These are phyloP conservation scores for Cyphomyrmex costatus DNA, from an alignment of 1,140 invertebrate genomes.

Conservation along the genomic window DNA sequence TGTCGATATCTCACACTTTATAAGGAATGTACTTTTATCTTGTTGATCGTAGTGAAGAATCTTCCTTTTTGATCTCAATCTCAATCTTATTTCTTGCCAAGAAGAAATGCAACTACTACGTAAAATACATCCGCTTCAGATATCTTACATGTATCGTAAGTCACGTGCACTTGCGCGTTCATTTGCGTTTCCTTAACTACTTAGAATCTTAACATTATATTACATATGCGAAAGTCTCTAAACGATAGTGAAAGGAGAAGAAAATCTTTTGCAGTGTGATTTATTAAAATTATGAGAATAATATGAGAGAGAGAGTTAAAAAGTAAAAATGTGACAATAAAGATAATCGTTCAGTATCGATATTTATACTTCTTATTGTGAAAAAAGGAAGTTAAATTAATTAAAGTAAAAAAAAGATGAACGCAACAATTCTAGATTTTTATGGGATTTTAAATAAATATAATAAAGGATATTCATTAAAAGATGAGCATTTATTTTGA, in stretches of 20 bases:
- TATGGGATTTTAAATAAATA: background rate
- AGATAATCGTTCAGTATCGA: background rate
- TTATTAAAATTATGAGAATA: slow-evolving; percentile 8
- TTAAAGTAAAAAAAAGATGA: background rate
- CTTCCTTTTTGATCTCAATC: slow-evolving; percentile 43
- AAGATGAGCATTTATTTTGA: background rate
- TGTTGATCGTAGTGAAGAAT: slow-evolving; percentile 14
- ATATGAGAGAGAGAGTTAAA: background rate
- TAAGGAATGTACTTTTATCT: slow-evolving; percentile 44
- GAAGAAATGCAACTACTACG: slow-evolving; percentile 31
- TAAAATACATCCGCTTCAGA: slow-evolving; percentile 39
- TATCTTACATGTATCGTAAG: slow-evolving; percentile 25
- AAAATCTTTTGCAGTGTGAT: background rate
- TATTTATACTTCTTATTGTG: background rate
- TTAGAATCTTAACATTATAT: slow-evolving; percentile 26
- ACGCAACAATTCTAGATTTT: slow-evolving; percentile 12
- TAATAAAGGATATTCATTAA: background rate
- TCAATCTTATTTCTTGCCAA: slow-evolving; percentile 32
- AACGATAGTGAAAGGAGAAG: background rate
- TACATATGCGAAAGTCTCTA: slow-evolving; percentile 12
- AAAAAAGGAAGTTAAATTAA: background rate
- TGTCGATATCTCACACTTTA: slow-evolving; percentile 14
- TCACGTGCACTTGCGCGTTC: slow-evolving; percentile 39
- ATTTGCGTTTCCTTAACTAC: slow-evolving; percentile 30
- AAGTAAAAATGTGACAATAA: background rate